phyloP scores from a whole-genome alignment of 2,888 invertebrate genomes.

The Synergus itoensis region DNA sequence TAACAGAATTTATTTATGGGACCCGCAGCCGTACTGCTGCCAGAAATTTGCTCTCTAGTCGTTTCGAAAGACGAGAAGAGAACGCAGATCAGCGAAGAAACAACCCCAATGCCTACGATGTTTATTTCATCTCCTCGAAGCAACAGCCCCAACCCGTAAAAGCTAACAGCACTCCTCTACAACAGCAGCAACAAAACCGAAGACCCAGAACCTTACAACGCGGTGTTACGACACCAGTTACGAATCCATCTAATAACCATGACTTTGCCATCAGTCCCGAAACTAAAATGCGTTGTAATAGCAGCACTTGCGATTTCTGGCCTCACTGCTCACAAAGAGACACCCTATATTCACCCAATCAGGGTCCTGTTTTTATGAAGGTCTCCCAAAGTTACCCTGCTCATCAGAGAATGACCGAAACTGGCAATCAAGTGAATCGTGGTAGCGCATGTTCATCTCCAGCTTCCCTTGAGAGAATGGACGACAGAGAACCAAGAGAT shows the following conservation, averaged over 20 bases:
- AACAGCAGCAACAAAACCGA: constrained; percentile 71
- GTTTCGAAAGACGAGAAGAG: constrained; percentile 73
- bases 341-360: constrained; percentile 69
- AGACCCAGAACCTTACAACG: constrained; percentile 77
- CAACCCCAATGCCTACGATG: constrained; percentile 65
- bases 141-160: constrained; percentile 63
- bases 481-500: constrained; percentile 64
- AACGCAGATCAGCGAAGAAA: constrained; percentile 63
- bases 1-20: constrained; percentile 81
- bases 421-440: constrained; percentile 58
- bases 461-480: constrained; percentile 75
- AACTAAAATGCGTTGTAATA: constrained; percentile 78
- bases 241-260: constrained; percentile 62
- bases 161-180: constrained; percentile 51
- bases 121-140: constrained; percentile 72
- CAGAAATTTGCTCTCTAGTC: constrained; percentile 78
- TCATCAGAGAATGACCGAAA: constrained; percentile 77
- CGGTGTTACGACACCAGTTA: constrained; percentile 78
- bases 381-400: constrained; percentile 80
- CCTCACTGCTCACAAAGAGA: constrained; percentile 81
- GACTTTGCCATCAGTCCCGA: constrained; percentile 68
- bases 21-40: constrained; percentile 79
- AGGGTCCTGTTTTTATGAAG: constrained; percentile 75
- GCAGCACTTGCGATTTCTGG: constrained; percentile 83
- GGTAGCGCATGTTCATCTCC: constrained; percentile 75